Evolutionary conservation across 2,113 vertebrate species (phyloP).

Genomic region (Martes martes): DNA sequence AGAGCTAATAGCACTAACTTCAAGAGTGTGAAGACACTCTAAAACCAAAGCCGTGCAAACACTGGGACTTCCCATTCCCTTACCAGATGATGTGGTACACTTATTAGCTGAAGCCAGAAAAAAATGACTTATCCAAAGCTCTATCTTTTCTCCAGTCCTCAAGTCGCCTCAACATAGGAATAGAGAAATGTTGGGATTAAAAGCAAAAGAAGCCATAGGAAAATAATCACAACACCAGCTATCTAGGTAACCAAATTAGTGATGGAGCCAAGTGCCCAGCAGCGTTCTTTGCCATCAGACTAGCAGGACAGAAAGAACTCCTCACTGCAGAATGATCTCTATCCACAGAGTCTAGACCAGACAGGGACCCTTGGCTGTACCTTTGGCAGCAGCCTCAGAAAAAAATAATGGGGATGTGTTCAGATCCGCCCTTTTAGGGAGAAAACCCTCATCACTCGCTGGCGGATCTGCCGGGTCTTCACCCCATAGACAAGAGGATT

Average conservation of each 20-base stretch:
- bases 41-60: not conserved
- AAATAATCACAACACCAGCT: not conserved
- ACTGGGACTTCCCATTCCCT: not conserved
- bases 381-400: not conserved
- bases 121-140: not conserved
- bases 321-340: not conserved
- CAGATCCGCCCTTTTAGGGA: not conserved
- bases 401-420: not conserved
- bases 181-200: not conserved
- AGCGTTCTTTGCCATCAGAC: not conserved
- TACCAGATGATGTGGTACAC: not conserved
- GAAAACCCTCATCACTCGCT: slow-evolving; percentile 49
- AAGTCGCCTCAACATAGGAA: not conserved
- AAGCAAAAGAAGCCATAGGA: not conserved
- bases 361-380: not conserved
- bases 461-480: slow-evolving; percentile 67
- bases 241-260: not conserved
- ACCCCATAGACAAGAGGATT: slow-evolving; percentile 70
- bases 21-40: not conserved
- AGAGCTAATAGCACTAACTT: not conserved
- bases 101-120: not conserved
- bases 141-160: not conserved
- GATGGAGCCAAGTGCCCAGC: not conserved
- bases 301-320: not conserved
- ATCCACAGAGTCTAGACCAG: not conserved